phyloP scores from a whole-genome alignment of 2,113 vertebrate species.

The Pollachius pollachius region DNA sequence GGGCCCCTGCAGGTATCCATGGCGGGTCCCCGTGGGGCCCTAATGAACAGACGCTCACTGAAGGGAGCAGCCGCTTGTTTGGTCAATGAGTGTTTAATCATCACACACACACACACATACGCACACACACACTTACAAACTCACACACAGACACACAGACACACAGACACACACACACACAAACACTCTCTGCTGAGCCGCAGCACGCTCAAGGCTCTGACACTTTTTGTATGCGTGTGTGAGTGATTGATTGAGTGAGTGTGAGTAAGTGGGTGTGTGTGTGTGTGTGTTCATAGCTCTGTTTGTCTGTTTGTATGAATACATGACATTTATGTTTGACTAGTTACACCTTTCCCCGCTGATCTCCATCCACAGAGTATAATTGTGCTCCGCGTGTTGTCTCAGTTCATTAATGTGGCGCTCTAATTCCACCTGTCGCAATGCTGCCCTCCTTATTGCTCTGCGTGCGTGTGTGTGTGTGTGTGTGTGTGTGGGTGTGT shows the following conservation, averaged over 20 bases:
- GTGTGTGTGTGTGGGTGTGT: neutral
- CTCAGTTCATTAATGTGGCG: constrained; percentile 30
- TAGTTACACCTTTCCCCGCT: too few relatives aligned
- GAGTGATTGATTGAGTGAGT: neutral
- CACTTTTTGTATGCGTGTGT: neutral
- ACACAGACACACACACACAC: neutral
- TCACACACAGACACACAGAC: too few relatives aligned
- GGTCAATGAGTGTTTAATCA: too few relatives aligned
- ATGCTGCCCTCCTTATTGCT: neutral
- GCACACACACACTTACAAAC: too few relatives aligned
- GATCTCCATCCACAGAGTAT: constrained; percentile 7
- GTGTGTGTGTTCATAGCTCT: constrained; percentile 29
- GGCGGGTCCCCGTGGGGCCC: too few relatives aligned
- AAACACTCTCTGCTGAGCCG: too few relatives aligned
- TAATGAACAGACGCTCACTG: too few relatives aligned
- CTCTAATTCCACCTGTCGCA: constrained; percentile 30
- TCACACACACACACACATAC: too few relatives aligned
- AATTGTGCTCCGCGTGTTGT: constrained; percentile 33
- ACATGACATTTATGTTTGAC: neutral
- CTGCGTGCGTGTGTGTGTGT: constrained; percentile 14
- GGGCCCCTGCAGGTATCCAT: too few relatives aligned
- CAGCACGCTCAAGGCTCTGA: too few relatives aligned
- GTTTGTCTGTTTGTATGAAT: neutral
- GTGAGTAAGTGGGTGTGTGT: constrained; percentile 1
- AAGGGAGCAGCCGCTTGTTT: too few relatives aligned